phyloP scores from a whole-genome alignment of 2,113 vertebrate species.

The Actenoides lindsayi region DNA sequence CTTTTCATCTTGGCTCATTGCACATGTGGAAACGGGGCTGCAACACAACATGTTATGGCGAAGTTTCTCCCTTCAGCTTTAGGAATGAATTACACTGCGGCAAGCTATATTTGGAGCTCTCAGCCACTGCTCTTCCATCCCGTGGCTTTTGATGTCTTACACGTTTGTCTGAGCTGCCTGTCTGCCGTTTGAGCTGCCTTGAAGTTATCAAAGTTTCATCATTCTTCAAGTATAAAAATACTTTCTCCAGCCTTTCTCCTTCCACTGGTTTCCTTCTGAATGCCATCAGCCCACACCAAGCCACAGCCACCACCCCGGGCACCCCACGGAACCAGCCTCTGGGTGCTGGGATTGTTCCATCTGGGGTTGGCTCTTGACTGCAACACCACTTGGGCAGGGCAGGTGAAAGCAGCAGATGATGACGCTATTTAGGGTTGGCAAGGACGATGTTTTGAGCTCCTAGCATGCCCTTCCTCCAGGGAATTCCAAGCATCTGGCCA shows the following conservation, averaged over 20 bases:
- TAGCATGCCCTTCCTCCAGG: neutral
- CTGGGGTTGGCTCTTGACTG: neutral
- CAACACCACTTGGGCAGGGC: neutral
- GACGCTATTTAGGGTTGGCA: neutral
- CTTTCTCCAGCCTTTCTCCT: neutral
- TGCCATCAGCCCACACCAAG: neutral
- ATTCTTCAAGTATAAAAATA: neutral
- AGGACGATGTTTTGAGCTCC: neutral
- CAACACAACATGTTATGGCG: neutral
- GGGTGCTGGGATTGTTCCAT: neutral
- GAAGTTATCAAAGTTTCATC: constrained; percentile 63
- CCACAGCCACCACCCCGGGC: neutral
- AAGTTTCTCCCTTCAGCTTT: neutral
- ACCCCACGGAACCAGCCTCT: neutral
- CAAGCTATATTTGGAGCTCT: constrained; percentile 34
- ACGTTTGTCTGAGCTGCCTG: constrained; percentile 59
- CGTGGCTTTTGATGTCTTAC: constrained; percentile 77
- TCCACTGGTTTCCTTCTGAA: neutral
- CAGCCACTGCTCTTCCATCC: neutral
- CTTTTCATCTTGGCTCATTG: neutral
- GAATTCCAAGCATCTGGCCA: neutral
- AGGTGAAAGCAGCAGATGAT: neutral
- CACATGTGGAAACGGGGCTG: neutral
- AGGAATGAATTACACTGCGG: neutral
- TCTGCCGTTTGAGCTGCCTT: constrained; percentile 1